Percentiles rank a stretch among this genome's conserved stretches.
These are phyloP conservation scores for Melanotaenia parkinsoni DNA, from an alignment of 2,797 vertebrate genomes.

Conservation along the genomic window DNA sequence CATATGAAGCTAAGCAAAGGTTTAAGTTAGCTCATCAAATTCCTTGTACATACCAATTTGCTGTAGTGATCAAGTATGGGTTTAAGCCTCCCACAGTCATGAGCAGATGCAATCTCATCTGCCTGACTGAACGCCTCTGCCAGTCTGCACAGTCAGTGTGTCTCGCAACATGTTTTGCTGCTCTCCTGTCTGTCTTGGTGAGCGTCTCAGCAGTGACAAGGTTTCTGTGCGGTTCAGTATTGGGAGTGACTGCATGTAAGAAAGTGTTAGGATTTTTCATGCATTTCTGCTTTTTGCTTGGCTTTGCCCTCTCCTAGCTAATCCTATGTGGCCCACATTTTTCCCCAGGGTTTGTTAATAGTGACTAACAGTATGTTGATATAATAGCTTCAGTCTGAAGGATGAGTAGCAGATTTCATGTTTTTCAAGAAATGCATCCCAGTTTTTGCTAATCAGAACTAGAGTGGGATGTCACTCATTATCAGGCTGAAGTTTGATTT, in stretches of 20 bases:
- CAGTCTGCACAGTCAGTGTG: slow-evolving; percentile 14
- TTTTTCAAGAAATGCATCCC: slow-evolving; percentile 31
- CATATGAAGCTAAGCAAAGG: slow-evolving; percentile 37
- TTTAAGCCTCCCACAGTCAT: slow-evolving; percentile 42
- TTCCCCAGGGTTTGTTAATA: slow-evolving; percentile 37
- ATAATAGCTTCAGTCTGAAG: slow-evolving; percentile 24
- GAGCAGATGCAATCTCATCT: slow-evolving; percentile 52
- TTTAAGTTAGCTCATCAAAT: slow-evolving; percentile 49
- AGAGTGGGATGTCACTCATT: slow-evolving; percentile 5
- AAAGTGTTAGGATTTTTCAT: slow-evolving; percentile 44
- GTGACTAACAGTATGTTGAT: slow-evolving; percentile 29
- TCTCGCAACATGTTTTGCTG: slow-evolving; percentile 21
- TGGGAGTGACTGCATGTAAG: slow-evolving; percentile 45
- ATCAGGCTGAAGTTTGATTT: slow-evolving; percentile 26
- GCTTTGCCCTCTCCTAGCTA: slow-evolving; percentile 27
- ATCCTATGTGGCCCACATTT: slow-evolving; percentile 63
- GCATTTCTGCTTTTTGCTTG: slow-evolving; percentile 36
- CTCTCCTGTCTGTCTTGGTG: slow-evolving; percentile 42
- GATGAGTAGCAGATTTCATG: slow-evolving; percentile 16
- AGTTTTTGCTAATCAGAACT: slow-evolving; percentile 3
- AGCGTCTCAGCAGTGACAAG: slow-evolving; percentile 44
- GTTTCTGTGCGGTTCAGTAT: slow-evolving; percentile 57
- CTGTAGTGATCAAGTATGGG: slow-evolving; percentile 55
- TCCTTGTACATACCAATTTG: slow-evolving; percentile 47
- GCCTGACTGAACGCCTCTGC: slow-evolving; percentile 40